phyloP scores from a whole-genome alignment of 2,797 vertebrate species.

The Helarctos malayanus region DNA sequence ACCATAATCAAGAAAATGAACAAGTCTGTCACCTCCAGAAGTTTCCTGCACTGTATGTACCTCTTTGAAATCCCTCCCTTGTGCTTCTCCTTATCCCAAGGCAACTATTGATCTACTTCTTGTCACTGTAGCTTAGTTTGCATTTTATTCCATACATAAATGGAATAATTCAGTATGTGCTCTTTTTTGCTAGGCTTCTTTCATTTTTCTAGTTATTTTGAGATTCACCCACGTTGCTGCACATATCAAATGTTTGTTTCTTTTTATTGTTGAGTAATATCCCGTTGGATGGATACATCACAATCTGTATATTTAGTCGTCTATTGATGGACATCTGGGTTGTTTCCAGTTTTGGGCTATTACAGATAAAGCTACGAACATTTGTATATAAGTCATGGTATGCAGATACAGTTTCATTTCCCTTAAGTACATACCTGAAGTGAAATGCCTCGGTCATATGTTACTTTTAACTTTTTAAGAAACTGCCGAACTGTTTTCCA shows the following conservation, averaged over 20 bases:
- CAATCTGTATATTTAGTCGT: not conserved
- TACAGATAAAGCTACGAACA: not conserved
- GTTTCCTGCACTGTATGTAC: not conserved
- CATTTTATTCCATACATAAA: not conserved
- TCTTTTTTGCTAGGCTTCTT: not conserved
- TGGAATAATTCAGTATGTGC: not conserved
- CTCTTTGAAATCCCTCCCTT: not conserved
- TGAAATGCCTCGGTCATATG: not conserved
- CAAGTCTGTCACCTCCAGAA: not conserved
- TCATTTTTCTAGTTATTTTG: not conserved
- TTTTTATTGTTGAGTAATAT: not conserved
- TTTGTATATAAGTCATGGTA: not conserved
- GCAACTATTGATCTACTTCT: not conserved
- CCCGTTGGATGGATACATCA: no score
- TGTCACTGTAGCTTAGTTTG: not conserved
- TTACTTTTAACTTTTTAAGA: not conserved
- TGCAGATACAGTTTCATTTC: not conserved
- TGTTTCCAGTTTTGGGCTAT: not conserved
- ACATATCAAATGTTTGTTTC: not conserved
- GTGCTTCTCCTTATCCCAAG: not conserved
- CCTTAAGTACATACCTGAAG: not conserved
- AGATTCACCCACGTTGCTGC: not conserved
- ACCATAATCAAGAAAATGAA: slow-evolving; percentile 2
- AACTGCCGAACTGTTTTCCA: not conserved
- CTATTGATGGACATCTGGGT: not conserved